A percentile compares a stretch with the other conserved stretches of the same genome.
Conservation (phyloP, 2,888 invertebrate species). For the Lasioglossum vierecki region DNA sequence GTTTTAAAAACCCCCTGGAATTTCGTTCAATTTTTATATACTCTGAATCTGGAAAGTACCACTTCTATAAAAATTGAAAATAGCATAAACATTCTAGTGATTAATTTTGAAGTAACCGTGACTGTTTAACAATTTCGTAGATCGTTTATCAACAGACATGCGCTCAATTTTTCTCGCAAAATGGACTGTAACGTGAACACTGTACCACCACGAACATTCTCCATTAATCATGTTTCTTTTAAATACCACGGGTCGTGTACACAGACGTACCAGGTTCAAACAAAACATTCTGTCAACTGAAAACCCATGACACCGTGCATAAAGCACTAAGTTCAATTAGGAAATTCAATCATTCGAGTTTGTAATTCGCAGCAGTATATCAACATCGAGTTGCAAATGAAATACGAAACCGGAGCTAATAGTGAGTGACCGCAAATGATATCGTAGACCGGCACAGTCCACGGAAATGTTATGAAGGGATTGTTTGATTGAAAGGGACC, state of each 20-base stretch:
- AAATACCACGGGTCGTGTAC: neutral
- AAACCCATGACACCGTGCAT: neutral
- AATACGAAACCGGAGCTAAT: slow-evolving; percentile 6
- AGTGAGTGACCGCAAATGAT: neutral
- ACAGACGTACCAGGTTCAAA: neutral
- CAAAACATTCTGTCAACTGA: neutral
- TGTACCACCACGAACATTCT: neutral
- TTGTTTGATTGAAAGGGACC: neutral
- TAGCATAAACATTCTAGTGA: neutral
- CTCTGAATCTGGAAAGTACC: too few species aligned
- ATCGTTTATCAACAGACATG: neutral
- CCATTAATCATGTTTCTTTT: neutral
- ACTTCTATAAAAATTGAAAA: too few species aligned
- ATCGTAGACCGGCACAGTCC: neutral
- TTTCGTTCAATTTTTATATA: too few species aligned
- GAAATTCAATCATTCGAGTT: neutral
- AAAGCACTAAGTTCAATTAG: neutral
- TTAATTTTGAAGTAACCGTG: neutral
- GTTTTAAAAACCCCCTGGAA: too few species aligned
- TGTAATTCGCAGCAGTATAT: neutral
- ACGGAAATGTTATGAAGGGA: neutral
- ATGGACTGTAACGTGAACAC: neutral
- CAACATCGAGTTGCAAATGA: neutral
- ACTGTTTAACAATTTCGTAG: neutral
- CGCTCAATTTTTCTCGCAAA: neutral